Evolutionary conservation across 1,140 invertebrate genomes (phyloP), one percentile per base, ranked within the genome.

Genomic region (Pinna nobilis): DNA sequence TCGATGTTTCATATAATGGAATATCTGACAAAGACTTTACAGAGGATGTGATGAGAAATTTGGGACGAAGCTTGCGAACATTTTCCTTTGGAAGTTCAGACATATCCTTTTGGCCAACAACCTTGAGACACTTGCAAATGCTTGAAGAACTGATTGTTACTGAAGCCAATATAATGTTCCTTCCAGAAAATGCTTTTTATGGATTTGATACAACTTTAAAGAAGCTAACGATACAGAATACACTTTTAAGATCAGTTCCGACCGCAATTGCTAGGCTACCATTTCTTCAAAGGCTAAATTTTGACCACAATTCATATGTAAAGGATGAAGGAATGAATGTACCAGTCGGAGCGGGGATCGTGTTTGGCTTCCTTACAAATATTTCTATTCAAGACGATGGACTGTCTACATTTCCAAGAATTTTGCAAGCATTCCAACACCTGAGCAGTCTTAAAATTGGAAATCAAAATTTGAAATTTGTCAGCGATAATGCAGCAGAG

Each of bases 281-380:
- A 20, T 75, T 50, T 33, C 41, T 75, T 4, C 50, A 69, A 30
- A 41, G 39, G 1, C 59, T 75, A 9, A 67, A 69, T 41, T 70
- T 75, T 50, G 67, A 75, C 37, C 60, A 75, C 11, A 75, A 75
- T 44, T 13, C 5, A 33, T 3, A 39, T 15, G 67, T 75, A 13
- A 67, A 67, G 1, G 73, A 75, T 39, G 64, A 63, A 18, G 73
- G 73, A 0, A 47, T 75, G 37, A 70, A 68, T 23, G 67, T 75
- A 6, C 73, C 73, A 11, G 7, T 75, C 7, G 37, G 69, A 9
- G 39, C 9, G 3, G 73, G 73, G 30, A 55, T 65, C 32, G 39
- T 75, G 11, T n/a, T n/a, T n/a, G 39, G 30, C 7, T 70, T 50
- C 20, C 37, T 75, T 13, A 49, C 51, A 11, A 49, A 70, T 32